Percentiles rank a stretch among this genome's conserved stretches.
phyloP scores from a whole-genome alignment of 2,888 invertebrate genomes.

The Aphidius colemani region DNA sequence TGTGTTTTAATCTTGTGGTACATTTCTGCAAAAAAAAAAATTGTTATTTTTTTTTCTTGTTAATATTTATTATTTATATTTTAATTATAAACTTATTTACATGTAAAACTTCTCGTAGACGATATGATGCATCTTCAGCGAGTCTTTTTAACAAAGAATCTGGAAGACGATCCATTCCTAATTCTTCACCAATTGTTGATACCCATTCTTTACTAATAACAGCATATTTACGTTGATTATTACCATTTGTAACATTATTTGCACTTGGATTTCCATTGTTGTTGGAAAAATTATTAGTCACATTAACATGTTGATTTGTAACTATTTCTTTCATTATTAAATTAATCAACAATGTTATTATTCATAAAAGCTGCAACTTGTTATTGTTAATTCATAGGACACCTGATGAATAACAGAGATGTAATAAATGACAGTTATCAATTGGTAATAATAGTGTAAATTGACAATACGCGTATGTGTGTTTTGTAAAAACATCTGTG shows the following conservation, averaged over 20 bases:
- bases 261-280: conserved; percentile 51
- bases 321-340: conserved; percentile 52
- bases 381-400: too few relatives aligned
- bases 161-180: conserved; percentile 53
- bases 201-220: conserved; percentile 56
- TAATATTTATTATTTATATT: not conserved
- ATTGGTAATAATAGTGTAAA: too few relatives aligned
- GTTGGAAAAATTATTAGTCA: conserved; percentile 50
- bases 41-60: not conserved
- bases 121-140: conserved; percentile 57
- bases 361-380: too few relatives aligned
- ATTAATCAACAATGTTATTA: not conserved
- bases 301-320: conserved; percentile 45
- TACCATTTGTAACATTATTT: conserved; percentile 45
- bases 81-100: conserved; percentile 34
- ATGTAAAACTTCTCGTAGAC: conserved; percentile 55
- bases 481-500: too few relatives aligned
- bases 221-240: conserved; percentile 50
- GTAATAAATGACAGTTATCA: too few relatives aligned
- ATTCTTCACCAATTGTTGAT: conserved; percentile 55
- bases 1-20: conserved; percentile 55
- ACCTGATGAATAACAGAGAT: too few relatives aligned
- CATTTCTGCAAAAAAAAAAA: conserved; percentile 49
- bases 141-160: conserved; percentile 51
- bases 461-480: too few relatives aligned